Base-by-base conservation (phyloP, 2,797 vertebrate genomes). In the Phoxinus dragarum region DNA sequence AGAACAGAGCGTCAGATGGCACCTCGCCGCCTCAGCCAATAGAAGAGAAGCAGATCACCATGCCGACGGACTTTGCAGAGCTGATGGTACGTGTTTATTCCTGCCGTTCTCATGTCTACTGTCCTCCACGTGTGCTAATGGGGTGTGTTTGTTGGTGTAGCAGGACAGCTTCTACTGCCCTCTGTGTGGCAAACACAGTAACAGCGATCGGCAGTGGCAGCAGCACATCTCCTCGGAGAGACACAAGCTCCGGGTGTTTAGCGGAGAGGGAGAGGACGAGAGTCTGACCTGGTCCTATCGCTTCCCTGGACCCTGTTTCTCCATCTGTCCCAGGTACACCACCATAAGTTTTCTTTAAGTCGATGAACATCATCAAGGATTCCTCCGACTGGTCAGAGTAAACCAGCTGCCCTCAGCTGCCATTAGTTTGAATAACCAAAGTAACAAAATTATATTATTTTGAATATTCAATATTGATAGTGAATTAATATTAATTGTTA, bases 151-250 rank as follows among this genome's bases (percentile, higher is more conserved):
- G 27, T 71, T 19, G 47, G 1, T 68, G n/a, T 36, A 82, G 56
- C 44, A 17, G 97, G 97, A 93, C 88, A 96, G 96, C 61, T 96
- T 97, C 90, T 95, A 99, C 94, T 99, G 98, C 92, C 96, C 94
- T 88, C 96, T 99, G 82, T 99, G 98, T 0, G 97, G 97, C 49
- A 98, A 95, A 88, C 97, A 98, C 94, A 98, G 98, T 90, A 99
- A 99, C 94, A 96, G 98, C 59, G 96, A 98, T 93, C 97, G 97
- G n/a, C 98, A 99, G 92, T 99, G 98, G 98, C 96, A 97, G 92
- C 96, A 96, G 91, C 98, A 99, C 91, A 97, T 99, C 93, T 96
- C 97, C 87, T 95, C 97, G 0, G 97, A 98, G 93, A 98, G 97
- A 87, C 98, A 99, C 95, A 99, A 99, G 90, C 97, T 99, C 89